Evolutionary conservation across 2,888 invertebrate genomes (phyloP), one percentile per base, ranked within the genome.

Genomic region (Metellina segmentata): DNA sequence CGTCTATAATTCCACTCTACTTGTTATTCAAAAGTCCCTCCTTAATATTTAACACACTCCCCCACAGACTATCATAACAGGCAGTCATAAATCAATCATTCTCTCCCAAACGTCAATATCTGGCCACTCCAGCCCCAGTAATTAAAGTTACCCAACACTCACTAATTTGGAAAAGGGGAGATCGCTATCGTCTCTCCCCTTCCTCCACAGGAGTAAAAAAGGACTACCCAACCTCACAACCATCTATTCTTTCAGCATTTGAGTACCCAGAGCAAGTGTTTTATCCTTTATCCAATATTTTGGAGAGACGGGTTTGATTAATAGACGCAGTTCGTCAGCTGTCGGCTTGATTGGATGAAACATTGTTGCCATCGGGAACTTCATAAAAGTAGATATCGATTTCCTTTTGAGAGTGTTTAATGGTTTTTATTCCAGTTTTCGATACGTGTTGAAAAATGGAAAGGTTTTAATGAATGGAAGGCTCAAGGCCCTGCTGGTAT

Each of bases 321-420:
- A 86, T 86, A 78, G 86, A 78, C 70, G 19, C n/a, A 8, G 86
- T 86, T 86, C 78, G 77, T 86, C 86, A 61, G 53, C 75, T 69
- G 77, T 77, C 69, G 53, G 51, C 70, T 11, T 20, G 61, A 16
- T 48, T 48, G 69, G 69, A 70, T 70, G 86, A 86, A 86, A 86
- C 85, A 85, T 16, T 75, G 61, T 75, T 85, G 74, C 85, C 85
- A 75, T 52, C 75, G 20, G 53, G 74, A 48, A 85, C 34, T 53
- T 85, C 74, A 85, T 85, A 85, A 81, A 85, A 53, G 71, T 52
- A 48, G 52, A 34, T 34, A 85, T 85, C 85, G 85, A 85, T 85
- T 85, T 85, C 85, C 85, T 20, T 61, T 82, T 49, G 75, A 53
- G 53, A 75, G 34, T 75, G 61, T 75, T 85, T 79, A 75, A 85